Evolutionary conservation across 2,888 invertebrate genomes (phyloP).

Genomic region (Chydorus sphaericus): DNA sequence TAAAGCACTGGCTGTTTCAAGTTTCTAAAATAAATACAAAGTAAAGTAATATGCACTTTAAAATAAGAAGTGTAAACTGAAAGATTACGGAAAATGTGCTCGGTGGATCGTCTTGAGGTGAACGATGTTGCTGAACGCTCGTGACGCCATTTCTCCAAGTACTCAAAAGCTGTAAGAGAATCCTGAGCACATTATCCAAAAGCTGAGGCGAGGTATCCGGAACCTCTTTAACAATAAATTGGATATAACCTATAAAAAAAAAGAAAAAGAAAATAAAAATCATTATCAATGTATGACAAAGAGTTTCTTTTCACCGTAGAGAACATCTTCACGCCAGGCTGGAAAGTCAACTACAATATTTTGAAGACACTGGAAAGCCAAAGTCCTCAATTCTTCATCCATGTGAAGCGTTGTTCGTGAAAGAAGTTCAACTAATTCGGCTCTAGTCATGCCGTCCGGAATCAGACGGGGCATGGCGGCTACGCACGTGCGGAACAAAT

Average conservation of each 20-base stretch:
- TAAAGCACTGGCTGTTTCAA: constrained; percentile 58
- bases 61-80: no score
- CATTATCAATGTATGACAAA: not conserved
- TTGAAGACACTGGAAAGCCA: constrained; percentile 89
- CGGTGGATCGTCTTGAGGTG: constrained; percentile 13
- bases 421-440: constrained; percentile 85
- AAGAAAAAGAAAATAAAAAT: constrained; percentile 4
- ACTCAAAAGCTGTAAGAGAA: constrained; percentile 78
- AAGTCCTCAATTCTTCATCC: constrained; percentile 89
- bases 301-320: constrained; percentile 35
- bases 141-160: constrained; percentile 75
- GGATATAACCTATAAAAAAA: constrained; percentile 61
- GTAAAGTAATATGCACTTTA: not conserved
- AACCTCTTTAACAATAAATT: constrained; percentile 86
- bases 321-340: constrained; percentile 92
- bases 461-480: constrained; percentile 95
- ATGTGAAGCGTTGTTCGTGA: constrained; percentile 91
- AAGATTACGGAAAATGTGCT: constrained; percentile 10
- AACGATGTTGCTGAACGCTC: constrained; percentile 12
- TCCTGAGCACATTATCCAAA: constrained; percentile 81
- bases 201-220: constrained; percentile 75
- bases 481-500: constrained; percentile 93
- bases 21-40: constrained; percentile 20
- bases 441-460: constrained; percentile 91
- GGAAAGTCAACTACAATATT: constrained; percentile 91